These are phyloP conservation scores for Agrypnus murinus DNA, from an alignment of 2,888 invertebrate species.

Conservation along the genomic window DNA sequence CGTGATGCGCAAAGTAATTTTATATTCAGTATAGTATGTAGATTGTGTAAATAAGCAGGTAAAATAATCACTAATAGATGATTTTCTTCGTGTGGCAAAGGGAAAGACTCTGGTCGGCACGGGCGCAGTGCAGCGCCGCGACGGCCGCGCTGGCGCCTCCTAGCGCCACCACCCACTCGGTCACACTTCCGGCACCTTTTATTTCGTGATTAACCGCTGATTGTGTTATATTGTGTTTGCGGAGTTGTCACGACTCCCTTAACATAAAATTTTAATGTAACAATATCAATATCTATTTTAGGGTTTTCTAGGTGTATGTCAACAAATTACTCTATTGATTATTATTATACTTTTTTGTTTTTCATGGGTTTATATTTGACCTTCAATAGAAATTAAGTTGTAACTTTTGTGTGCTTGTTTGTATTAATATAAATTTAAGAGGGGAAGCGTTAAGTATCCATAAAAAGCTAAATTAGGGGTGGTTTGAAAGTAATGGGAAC, in stretches of 20 bases:
- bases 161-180: constrained; percentile 65
- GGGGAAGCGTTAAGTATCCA: too few species aligned
- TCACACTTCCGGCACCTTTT: constrained; percentile 64
- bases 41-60: constrained; percentile 49
- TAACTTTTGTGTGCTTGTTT: constrained; percentile 1
- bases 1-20: constrained; percentile 46
- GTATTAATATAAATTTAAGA: too few species aligned
- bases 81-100: constrained; percentile 48
- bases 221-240: constrained; percentile 54
- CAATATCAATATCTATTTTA: constrained; percentile 35
- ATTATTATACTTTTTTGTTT: background rate
- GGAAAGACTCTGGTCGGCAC: constrained; percentile 54
- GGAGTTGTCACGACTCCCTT: constrained; percentile 46
- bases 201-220: constrained; percentile 62
- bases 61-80: constrained; percentile 48
- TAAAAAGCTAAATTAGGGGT: too few species aligned
- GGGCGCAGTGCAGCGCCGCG: constrained; percentile 66
- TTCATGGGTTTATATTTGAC: background rate
- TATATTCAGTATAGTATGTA: constrained; percentile 44
- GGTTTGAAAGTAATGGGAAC: too few species aligned
- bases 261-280: constrained; percentile 37
- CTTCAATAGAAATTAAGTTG: constrained; percentile 4
- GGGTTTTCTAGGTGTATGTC: constrained; percentile 5
- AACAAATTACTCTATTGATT: constrained; percentile 31
- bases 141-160: constrained; percentile 68